These are phyloP conservation scores for Dryococelus australis DNA, from an alignment of 2,888 invertebrate genomes.

Conservation along the genomic window DNA sequence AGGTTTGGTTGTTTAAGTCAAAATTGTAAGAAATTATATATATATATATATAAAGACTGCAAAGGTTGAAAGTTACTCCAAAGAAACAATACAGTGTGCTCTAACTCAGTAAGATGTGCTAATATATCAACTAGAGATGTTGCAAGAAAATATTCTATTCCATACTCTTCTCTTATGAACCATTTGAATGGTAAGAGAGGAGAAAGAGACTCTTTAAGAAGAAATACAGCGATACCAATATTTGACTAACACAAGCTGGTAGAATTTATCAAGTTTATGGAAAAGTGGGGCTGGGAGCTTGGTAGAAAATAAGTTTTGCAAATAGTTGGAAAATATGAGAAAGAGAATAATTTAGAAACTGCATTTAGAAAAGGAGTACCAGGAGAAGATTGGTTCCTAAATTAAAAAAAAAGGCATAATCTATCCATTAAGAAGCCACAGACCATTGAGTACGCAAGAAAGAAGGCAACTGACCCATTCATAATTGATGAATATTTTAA, in stretches of 20 bases:
- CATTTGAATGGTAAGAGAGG: slow-evolving; percentile 47
- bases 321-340: slow-evolving; percentile 51
- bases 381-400: slow-evolving; percentile 52
- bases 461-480: slow-evolving; percentile 49
- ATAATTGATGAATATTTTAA: slow-evolving; percentile 43
- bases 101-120: no score
- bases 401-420: slow-evolving; percentile 51
- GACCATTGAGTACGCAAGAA: slow-evolving; percentile 53
- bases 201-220: slow-evolving; percentile 46
- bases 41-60: no score
- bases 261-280: slow-evolving; percentile 50
- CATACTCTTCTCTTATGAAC: slow-evolving; percentile 20
- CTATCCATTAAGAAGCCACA: slow-evolving; percentile 55
- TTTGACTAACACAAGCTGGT: slow-evolving; percentile 49
- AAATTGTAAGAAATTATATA: no score
- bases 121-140: no score
- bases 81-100: no score
- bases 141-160: no score
- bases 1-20: no score
- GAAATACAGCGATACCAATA: slow-evolving; percentile 49
- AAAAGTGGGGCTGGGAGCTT: slow-evolving; percentile 54
- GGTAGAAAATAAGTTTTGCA: slow-evolving; percentile 52
- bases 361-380: slow-evolving; percentile 52
- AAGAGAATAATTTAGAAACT: slow-evolving; percentile 49
- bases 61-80: no score